Evolutionary conservation across 1,140 invertebrate genomes (phyloP).

Genomic region (Scaptomyza pallida): DNA sequence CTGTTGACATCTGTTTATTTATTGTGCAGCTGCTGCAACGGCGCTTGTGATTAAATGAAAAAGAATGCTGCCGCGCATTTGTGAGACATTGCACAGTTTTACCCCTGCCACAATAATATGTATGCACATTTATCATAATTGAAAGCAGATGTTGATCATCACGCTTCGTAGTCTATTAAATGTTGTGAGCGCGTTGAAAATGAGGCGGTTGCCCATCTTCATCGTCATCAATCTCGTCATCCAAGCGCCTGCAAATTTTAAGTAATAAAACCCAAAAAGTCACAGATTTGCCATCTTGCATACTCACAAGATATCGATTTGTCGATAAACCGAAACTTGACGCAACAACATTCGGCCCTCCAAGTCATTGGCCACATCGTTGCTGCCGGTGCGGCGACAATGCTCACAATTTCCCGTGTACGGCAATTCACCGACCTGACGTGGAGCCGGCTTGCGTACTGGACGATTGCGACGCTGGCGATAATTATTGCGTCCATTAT

Average conservation of each 20-base stretch:
- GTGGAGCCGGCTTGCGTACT: no score
- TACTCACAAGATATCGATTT: not conserved
- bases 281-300: not conserved
- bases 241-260: not conserved
- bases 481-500: no score
- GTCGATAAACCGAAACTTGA: no score
- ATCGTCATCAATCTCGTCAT: conserved; percentile 1
- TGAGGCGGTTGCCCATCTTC: not conserved
- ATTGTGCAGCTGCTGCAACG: conserved; percentile 34
- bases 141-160: conserved; percentile 38
- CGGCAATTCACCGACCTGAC: no score
- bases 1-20: conserved; percentile 44
- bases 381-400: no score
- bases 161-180: conserved; percentile 4
- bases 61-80: conserved; percentile 44
- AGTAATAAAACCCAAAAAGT: no score
- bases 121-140: conserved; percentile 47
- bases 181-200: conserved; percentile 11
- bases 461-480: no score
- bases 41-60: conserved; percentile 42
- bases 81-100: conserved; percentile 9
- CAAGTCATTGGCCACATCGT: no score
- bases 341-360: no score
- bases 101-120: not conserved
- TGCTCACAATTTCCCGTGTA: no score